Evolutionary conservation across 2,888 invertebrate genomes (phyloP), one percentile per base, ranked within the genome.

Genomic region (Ophraella communa): DNA sequence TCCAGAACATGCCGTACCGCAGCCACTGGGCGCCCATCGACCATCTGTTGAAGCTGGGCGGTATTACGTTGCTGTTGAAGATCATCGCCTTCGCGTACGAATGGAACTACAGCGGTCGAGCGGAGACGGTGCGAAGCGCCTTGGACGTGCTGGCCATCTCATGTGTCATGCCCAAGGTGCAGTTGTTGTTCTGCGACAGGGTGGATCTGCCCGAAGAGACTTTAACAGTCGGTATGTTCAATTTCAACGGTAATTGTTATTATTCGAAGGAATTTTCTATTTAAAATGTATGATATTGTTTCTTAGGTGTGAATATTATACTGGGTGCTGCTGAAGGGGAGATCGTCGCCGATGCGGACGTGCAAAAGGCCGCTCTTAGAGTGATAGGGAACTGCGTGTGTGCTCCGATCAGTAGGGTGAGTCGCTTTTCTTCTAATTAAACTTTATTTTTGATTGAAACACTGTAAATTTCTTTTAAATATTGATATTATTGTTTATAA

Each of bases 341-440:
- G 79, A 91, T 95, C 33, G 91, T 94, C 0, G 88, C 90, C 1
- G 97, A 97, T 79, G 89, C 96, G 0, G 96, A 96, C 73, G 95
- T 97, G 0, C 94, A 96, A 81, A 92, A 93, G 74, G 91, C 96
- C 0, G 96, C 98, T 0, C 84, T 98, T 1, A 89, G 92, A 72
- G 93, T 96, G 18, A 87, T 98, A 62, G 93, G 95, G 57, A 96
- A 96, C 82, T 96, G 96, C 81, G 94, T 97, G 1, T 96, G 96
- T 83, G 94, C 95, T 1, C 96, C 96, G 0, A 88, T 93, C 10
- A 89, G 91, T 68, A 86, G 93, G 81, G 93, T 93, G 80, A 83
- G 85, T 79, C 20, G 52, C 51, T 18, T 47, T 33, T 10, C n/a
- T 30, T 24, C 3, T 24, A 44, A 24, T 14, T n/a, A 52, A 23